Conservation (phyloP, 2,113 vertebrate genomes). For the Lagenorhynchus albirostris region DNA sequence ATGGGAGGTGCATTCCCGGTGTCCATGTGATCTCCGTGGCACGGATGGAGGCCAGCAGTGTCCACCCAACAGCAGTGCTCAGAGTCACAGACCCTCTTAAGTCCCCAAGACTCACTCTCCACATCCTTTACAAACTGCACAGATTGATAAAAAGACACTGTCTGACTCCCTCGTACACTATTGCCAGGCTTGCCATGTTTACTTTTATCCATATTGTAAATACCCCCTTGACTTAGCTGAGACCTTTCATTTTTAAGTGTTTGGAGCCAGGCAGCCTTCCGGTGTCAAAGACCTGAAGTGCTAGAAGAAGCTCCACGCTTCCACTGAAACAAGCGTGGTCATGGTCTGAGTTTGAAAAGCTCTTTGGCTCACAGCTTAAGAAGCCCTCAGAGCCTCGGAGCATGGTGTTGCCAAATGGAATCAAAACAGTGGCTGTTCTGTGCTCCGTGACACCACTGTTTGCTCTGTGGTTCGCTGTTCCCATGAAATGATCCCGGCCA, state of each 20-base stretch:
- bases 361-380: background rate
- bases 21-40: background rate
- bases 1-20: background rate
- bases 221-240: slow-evolving; percentile 15
- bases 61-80: background rate
- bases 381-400: background rate
- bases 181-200: background rate
- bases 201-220: slow-evolving; percentile 13
- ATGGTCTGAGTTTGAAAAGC: slow-evolving; percentile 43
- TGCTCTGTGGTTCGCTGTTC: background rate
- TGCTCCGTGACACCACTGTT: background rate
- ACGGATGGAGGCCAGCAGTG: fast-evolving
- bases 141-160: background rate
- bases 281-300: background rate
- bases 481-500: background rate
- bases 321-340: background rate
- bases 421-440: background rate
- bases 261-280: slow-evolving; percentile 25
- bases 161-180: background rate
- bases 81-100: background rate
- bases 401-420: background rate
- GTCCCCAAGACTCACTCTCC: background rate
- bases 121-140: background rate
- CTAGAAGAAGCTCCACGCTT: background rate
- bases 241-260: slow-evolving; percentile 8